Evolutionary conservation across 2,113 vertebrate species (phyloP).

Genomic region (Tonatia bakeri): DNA sequence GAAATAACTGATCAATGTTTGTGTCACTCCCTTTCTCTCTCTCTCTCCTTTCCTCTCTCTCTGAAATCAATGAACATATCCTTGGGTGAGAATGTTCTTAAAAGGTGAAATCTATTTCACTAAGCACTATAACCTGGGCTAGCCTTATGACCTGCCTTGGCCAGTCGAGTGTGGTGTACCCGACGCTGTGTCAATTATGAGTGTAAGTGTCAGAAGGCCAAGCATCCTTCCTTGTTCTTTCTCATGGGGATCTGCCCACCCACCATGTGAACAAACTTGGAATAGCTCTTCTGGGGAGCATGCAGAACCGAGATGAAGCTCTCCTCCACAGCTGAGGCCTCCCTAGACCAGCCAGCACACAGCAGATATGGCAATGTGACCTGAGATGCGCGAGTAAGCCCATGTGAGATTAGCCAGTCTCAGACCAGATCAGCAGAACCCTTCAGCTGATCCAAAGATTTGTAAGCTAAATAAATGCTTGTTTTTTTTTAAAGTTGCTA

Average conservation of each 20-base stretch:
- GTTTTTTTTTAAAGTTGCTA: background rate
- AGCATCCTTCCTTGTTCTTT: background rate
- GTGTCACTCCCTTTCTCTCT: too few relatives aligned
- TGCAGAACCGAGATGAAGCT: background rate
- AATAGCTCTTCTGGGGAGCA: background rate
- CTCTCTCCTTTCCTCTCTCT: too few relatives aligned
- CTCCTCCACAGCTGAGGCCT: background rate
- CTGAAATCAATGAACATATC: too few relatives aligned
- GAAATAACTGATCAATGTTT: too few relatives aligned
- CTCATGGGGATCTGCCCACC: background rate
- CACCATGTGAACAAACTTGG: background rate
- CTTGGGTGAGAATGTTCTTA: too few relatives aligned
- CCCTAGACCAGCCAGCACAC: background rate
- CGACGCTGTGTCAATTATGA: background rate
- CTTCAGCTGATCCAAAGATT: background rate
- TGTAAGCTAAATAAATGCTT: background rate
- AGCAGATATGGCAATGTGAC: background rate
- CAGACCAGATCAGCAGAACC: background rate
- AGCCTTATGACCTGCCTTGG: background rate
- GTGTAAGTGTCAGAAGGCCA: background rate
- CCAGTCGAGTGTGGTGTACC: background rate
- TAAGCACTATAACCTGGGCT: background rate
- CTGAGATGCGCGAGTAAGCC: background rate
- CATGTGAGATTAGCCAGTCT: background rate
- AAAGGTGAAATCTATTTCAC: background rate